phyloP scores from a whole-genome alignment of 2,888 invertebrate genomes.

The Strigamia transsilvanica region DNA sequence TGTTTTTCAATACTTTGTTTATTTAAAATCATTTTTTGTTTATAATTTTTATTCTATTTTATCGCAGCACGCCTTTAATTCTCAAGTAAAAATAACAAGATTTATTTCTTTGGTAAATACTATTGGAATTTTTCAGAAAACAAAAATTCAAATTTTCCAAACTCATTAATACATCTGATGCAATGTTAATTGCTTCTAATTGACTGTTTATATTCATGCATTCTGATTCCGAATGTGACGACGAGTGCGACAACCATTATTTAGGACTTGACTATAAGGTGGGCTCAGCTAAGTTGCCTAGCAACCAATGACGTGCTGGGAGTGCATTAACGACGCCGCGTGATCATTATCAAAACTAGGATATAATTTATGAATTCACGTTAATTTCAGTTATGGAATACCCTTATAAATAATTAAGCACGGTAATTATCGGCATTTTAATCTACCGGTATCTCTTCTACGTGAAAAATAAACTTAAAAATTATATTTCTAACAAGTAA shows the following conservation, averaged over 20 bases:
- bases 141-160: neutral
- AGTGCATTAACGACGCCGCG: too few relatives aligned
- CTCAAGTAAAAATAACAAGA: too few relatives aligned
- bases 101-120: too few relatives aligned
- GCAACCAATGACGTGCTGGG: neutral
- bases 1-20: too few relatives aligned
- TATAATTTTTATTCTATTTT: neutral
- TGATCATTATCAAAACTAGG: too few relatives aligned
- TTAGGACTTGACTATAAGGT: neutral
- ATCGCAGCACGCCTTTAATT: neutral
- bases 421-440: too few relatives aligned
- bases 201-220: neutral
- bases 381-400: too few relatives aligned
- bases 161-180: neutral
- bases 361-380: too few relatives aligned
- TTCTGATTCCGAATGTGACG: neutral
- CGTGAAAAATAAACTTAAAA: neutral
- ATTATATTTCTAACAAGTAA: neutral
- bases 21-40: too few relatives aligned
- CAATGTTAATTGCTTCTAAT: constrained; percentile 3
- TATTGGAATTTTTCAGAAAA: neutral
- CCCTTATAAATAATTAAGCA: too few relatives aligned
- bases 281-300: neutral
- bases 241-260: constrained; percentile 5
- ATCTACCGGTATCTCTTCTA: too few relatives aligned